These are phyloP conservation scores for Vulpes vulpes DNA, from an alignment of 2,113 vertebrate species.

Conservation along the genomic window DNA sequence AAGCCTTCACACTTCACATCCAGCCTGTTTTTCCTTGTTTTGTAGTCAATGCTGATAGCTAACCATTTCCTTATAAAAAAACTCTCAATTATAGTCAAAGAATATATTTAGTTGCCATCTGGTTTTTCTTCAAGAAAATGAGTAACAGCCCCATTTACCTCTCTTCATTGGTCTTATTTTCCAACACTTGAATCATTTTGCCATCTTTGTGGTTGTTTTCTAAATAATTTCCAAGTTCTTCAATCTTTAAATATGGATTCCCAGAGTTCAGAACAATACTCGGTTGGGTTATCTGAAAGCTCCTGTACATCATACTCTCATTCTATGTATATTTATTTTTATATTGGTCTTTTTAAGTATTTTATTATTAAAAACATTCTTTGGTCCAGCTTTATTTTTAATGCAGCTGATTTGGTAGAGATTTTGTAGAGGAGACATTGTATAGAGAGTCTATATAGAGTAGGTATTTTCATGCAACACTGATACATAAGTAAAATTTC, in stretches of 20 bases:
- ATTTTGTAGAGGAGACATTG: not conserved
- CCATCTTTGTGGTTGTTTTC: not conserved
- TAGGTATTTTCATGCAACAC: not conserved
- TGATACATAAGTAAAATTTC: not conserved
- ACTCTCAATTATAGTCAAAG: not conserved
- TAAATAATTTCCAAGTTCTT: conserved; percentile 49
- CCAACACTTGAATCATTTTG: conserved; percentile 12
- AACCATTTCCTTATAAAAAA: not conserved
- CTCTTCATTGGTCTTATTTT: not conserved
- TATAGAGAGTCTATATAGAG: not conserved
- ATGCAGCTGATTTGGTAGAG: not conserved
- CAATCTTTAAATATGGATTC: not conserved
- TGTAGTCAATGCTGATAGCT: not conserved
- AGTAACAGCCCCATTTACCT: not conserved
- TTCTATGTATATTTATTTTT: conserved; percentile 10
- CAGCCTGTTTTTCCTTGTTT: not conserved
- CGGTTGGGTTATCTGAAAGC: not conserved
- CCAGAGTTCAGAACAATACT: not conserved
- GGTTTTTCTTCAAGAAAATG: conserved; percentile 1
- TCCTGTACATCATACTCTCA: not conserved
- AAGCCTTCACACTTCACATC: not conserved
- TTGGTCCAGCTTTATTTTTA: conserved; percentile 45
- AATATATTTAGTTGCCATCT: not conserved
- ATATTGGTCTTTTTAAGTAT: not conserved
- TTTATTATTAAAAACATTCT: not conserved